Evolutionary conservation across 2,113 vertebrate species (phyloP).

Genomic region (Microtus oregoni): DNA sequence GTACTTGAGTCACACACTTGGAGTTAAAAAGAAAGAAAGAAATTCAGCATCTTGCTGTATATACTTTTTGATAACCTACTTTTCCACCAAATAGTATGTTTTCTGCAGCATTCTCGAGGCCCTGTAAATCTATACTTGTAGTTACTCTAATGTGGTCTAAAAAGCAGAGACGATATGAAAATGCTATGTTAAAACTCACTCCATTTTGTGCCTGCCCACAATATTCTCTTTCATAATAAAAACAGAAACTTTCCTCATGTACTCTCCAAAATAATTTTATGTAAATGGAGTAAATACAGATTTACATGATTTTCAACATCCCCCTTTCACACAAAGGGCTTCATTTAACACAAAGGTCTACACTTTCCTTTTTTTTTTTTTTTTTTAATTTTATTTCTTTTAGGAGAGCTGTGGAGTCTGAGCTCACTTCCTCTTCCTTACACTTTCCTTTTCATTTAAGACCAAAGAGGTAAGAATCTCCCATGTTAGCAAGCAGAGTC

Average conservation of each 20-base stretch:
- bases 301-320: background rate
- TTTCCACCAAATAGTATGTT: background rate
- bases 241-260: background rate
- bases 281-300: background rate
- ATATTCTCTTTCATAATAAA: background rate
- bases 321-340: background rate
- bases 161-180: conserved; percentile 7
- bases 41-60: background rate
- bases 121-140: background rate
- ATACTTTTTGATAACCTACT: background rate
- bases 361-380: background rate
- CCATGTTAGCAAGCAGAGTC: background rate
- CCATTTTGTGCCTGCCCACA: background rate
- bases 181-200: background rate
- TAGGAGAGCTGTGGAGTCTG: too few relatives aligned
- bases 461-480: background rate
- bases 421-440: too few relatives aligned
- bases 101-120: background rate
- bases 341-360: background rate
- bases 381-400: too few relatives aligned
- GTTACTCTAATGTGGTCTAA: background rate
- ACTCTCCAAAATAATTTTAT: background rate
- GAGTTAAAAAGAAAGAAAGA: background rate
- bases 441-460: background rate
- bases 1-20: background rate